Evolutionary conservation across 2,113 vertebrate species (phyloP).

Genomic region (Atractosteus spatula): DNA sequence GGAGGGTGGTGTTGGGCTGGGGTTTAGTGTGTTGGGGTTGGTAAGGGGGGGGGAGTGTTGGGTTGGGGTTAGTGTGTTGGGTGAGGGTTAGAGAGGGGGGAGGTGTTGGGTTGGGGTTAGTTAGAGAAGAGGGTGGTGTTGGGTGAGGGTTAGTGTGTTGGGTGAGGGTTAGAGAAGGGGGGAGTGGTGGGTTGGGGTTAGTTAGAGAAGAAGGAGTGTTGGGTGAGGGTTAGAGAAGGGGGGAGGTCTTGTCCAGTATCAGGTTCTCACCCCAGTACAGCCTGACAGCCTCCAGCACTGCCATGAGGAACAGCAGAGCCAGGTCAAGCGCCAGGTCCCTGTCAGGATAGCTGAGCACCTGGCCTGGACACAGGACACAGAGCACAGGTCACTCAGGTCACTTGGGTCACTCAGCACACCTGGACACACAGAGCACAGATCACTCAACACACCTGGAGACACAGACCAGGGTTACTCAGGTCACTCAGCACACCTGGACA

Average conservation of each 20-base stretch:
- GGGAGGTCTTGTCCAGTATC: neutral
- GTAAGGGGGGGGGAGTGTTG: too few relatives aligned
- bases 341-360: slow-evolving; percentile 71
- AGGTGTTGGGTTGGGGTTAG: too few relatives aligned
- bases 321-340: slow-evolving; percentile 64
- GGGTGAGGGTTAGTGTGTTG: too few relatives aligned
- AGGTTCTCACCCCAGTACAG: slow-evolving; percentile 67
- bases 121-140: too few relatives aligned
- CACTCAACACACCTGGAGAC: neutral
- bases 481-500: neutral
- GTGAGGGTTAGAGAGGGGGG: too few relatives aligned
- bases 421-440: neutral
- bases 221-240: neutral
- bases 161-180: neutral
- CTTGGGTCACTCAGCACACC: neutral
- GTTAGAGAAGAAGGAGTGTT: neutral
- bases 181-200: neutral
- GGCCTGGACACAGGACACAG: slow-evolving; percentile 53
- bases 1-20: too few relatives aligned
- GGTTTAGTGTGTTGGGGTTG: too few relatives aligned
- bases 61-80: too few relatives aligned
- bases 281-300: slow-evolving; percentile 58
- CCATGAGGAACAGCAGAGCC: slow-evolving; percentile 68
- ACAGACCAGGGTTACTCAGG: too few relatives aligned
- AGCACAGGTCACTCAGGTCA: neutral